A percentile compares a stretch with the other conserved stretches of the same genome.
phyloP scores from a whole-genome alignment of 2,113 vertebrate genomes.

The Tupaia chinensis region DNA sequence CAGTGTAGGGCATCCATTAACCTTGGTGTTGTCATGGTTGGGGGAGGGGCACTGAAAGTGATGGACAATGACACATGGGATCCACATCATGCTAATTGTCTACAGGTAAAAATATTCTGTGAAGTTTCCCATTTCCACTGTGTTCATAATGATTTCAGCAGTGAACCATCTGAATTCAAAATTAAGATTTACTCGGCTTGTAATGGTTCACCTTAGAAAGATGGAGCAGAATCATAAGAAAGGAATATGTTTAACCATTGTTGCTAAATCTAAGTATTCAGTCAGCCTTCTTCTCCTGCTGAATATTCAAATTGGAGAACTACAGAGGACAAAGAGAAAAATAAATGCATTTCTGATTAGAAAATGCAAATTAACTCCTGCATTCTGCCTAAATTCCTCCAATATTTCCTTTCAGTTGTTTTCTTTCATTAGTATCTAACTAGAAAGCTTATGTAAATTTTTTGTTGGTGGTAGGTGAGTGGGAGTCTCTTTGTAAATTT shows the following conservation, averaged over 20 bases:
- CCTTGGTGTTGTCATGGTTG: neutral
- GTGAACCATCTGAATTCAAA: conserved; percentile 68
- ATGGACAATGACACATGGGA: neutral
- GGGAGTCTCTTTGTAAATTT: conserved; percentile 50
- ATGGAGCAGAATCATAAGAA: conserved; percentile 60
- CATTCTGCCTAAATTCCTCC: conserved; percentile 61
- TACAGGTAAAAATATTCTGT: conserved; percentile 51
- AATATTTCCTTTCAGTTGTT: conserved; percentile 57
- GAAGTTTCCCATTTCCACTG: conserved; percentile 55
- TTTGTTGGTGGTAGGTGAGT: conserved; percentile 28
- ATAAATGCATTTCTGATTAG: conserved; percentile 81
- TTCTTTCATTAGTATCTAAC: conserved; percentile 54
- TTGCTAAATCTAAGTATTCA: conserved; percentile 75
- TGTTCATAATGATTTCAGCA: conserved; percentile 57
- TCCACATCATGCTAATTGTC: neutral
- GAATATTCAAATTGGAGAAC: conserved; percentile 80
- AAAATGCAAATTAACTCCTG: conserved; percentile 76
- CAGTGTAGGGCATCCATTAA: neutral
- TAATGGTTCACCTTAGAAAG: conserved; percentile 71
- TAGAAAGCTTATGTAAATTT: conserved; percentile 43
- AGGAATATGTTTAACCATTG: conserved; percentile 69
- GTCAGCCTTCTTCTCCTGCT: conserved; percentile 62
- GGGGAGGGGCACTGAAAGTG: neutral
- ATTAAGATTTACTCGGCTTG: conserved; percentile 73
- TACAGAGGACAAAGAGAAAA: conserved; percentile 77